Evolutionary conservation across 2,888 invertebrate genomes (phyloP).

Genomic region (Nemurella pictetii): DNA sequence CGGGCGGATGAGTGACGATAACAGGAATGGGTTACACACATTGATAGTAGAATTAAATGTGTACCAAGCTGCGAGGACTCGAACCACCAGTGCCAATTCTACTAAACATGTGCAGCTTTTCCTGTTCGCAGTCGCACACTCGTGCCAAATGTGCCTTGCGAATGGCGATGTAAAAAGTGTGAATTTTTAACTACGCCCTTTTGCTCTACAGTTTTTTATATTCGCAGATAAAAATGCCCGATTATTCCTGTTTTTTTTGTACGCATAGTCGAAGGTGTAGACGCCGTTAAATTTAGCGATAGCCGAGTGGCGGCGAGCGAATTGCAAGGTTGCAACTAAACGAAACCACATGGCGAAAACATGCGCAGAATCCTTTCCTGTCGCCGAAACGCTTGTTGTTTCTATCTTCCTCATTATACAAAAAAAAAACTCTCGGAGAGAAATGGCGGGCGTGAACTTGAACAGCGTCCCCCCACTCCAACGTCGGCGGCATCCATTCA

Average conservation of each 20-base stretch:
- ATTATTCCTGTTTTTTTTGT: not conserved
- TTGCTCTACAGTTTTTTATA: not conserved
- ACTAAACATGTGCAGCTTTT: not conserved
- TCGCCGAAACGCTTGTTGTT: not conserved
- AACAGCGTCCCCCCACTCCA: not conserved
- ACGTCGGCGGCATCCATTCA: too few species aligned
- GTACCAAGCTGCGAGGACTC: not conserved
- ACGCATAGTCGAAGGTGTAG: too few species aligned
- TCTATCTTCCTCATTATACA: not conserved
- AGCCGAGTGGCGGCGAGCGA: not conserved
- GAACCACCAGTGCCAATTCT: not conserved
- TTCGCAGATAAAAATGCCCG: not conserved
- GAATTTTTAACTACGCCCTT: not conserved
- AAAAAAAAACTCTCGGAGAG: not conserved
- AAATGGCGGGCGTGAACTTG: not conserved
- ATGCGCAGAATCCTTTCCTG: not conserved
- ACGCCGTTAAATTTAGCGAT: not conserved
- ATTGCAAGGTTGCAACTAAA: not conserved
- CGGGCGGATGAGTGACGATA: not conserved
- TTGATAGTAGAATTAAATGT: not conserved
- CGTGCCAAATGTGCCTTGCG: not conserved
- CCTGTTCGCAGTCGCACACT: not conserved
- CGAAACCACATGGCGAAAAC: not conserved
- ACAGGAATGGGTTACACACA: constrained; percentile 10
- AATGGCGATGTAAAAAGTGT: not conserved